Conservation (phyloP, 2,888 invertebrate species). For the Drosophila neonasuta region DNA sequence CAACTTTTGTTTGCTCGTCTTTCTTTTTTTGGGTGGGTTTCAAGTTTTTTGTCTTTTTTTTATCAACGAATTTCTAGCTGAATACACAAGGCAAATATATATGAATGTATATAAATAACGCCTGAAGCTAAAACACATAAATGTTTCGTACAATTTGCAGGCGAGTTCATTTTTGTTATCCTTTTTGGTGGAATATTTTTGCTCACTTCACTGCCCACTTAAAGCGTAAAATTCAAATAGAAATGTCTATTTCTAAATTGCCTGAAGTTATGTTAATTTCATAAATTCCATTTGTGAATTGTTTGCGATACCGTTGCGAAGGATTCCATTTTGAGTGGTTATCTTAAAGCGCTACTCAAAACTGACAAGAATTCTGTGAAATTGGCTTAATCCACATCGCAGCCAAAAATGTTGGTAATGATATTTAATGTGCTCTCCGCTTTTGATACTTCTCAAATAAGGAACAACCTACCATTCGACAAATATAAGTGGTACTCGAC, state of each 20-base stretch:
- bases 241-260: conserved; percentile 25
- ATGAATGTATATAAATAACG: conserved; percentile 7
- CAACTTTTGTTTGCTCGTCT: conserved; percentile 15
- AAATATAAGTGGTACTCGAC: background rate
- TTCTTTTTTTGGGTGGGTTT: conserved; percentile 6
- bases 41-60: conserved; percentile 29
- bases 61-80: conserved; percentile 63
- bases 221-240: conserved; percentile 20
- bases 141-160: conserved; percentile 1
- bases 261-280: conserved; percentile 59
- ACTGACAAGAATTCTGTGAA: no score
- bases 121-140: conserved; percentile 44
- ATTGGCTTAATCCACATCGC: background rate
- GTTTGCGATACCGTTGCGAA: conserved; percentile 10
- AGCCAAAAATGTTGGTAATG: background rate
- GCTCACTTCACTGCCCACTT: conserved; percentile 32
- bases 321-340: background rate
- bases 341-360: background rate
- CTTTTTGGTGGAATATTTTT: conserved; percentile 32
- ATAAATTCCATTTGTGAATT: conserved; percentile 34
- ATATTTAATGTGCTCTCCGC: background rate
- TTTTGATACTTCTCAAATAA: background rate
- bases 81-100: conserved; percentile 53
- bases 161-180: conserved; percentile 25
- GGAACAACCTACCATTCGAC: background rate